phyloP scores from a whole-genome alignment of 2,888 invertebrate genomes.

The Taenaris catops region DNA sequence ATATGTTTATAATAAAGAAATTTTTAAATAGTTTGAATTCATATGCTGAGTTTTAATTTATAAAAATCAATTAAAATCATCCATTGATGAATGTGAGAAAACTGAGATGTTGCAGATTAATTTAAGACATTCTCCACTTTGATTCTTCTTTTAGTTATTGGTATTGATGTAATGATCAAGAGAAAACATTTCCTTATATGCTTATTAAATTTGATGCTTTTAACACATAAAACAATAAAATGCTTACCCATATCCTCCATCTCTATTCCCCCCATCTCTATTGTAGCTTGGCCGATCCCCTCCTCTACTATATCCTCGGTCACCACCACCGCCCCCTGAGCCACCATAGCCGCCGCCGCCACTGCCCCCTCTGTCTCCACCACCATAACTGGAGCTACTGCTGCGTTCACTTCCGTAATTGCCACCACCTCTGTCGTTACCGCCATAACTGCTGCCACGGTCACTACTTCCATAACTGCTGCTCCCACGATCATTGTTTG shows the following conservation, averaged over 20 bases:
- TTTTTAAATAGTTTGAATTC: too few species aligned
- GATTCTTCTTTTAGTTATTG: too few species aligned
- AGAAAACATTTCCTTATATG: too few species aligned
- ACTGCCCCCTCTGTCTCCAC: constrained; percentile 58
- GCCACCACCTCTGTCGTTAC: constrained; percentile 48
- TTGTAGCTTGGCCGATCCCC: constrained; percentile 66
- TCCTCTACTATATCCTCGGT: constrained; percentile 57
- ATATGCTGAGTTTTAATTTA: too few species aligned
- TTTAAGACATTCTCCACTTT: too few species aligned
- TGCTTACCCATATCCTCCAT: constrained; percentile 81
- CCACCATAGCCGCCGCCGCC: constrained; percentile 55
- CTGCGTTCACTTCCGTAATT: constrained; percentile 59
- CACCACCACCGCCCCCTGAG: constrained; percentile 53
- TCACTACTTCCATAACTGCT: constrained; percentile 59
- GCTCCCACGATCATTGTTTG: constrained; percentile 55
- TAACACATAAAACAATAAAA: constrained; percentile 12
- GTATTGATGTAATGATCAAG: too few species aligned
- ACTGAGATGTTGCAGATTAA: too few species aligned
- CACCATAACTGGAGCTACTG: constrained; percentile 41
- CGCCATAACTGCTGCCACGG: constrained; percentile 53
- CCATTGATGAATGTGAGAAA: too few species aligned
- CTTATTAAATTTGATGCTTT: too few species aligned
- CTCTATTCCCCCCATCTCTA: constrained; percentile 81
- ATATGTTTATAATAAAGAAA: too few species aligned
- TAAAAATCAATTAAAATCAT: too few species aligned